A percentile compares a stretch with the other conserved stretches of the same genome.
phyloP scores from a whole-genome alignment of 2,113 vertebrate genomes.

The Chiloscyllium plagiosum region DNA sequence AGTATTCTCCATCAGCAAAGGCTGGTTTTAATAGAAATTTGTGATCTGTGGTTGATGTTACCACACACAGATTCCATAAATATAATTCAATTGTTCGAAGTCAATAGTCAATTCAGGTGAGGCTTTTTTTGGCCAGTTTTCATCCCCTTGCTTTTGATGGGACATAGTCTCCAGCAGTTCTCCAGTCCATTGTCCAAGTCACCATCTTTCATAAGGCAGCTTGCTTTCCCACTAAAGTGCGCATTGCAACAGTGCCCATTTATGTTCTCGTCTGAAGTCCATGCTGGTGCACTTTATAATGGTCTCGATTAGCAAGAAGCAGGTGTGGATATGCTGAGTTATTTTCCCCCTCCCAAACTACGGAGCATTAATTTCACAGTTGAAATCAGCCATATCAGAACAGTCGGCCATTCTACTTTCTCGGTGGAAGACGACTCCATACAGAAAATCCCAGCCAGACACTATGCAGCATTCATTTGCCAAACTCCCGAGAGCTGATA shows the following conservation, averaged over 20 bases:
- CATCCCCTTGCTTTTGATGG: background rate
- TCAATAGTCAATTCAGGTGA: background rate
- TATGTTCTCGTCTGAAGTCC: background rate
- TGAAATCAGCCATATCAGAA: background rate
- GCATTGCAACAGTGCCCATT: background rate
- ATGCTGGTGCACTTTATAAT: background rate
- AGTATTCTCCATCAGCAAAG: too few species aligned
- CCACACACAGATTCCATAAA: constrained; percentile 19
- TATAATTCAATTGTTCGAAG: background rate
- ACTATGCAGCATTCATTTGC: background rate
- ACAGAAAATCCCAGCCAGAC: background rate
- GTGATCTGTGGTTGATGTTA: background rate
- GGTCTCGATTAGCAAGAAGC: background rate
- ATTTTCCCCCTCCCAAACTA: background rate
- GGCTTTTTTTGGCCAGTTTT: background rate
- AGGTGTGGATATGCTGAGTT: background rate
- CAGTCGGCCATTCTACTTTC: background rate
- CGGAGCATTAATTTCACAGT: background rate
- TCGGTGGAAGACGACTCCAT: background rate
- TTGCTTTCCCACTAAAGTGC: background rate
- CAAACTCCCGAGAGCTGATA: background rate
- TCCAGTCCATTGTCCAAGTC: background rate
- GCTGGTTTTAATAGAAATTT: background rate
- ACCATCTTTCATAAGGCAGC: background rate
- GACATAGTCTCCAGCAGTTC: background rate